Conservation (phyloP, 2,797 vertebrate genomes). For the Bucorvus abyssinicus region DNA sequence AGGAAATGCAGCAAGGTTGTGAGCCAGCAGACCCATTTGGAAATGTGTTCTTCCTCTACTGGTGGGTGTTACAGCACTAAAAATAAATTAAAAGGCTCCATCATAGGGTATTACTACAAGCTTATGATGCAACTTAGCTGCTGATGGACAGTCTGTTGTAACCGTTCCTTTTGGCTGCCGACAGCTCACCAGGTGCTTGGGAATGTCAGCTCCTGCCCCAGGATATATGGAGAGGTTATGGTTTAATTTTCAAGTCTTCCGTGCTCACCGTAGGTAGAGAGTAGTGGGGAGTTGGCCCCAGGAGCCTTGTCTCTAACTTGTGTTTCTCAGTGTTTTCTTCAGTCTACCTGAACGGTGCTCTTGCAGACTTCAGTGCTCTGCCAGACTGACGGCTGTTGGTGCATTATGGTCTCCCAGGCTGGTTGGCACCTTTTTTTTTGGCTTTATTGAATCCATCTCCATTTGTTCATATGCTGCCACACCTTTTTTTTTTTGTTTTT, state of each 20-base stretch:
- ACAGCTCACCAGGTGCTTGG: slow-evolving; percentile 41
- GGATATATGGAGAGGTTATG: slow-evolving; percentile 1
- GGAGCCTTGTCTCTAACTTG: background rate
- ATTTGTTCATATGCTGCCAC: background rate
- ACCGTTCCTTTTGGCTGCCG: slow-evolving; percentile 4
- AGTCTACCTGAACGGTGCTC: background rate
- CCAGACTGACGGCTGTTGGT: background rate
- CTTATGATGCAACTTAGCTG: slow-evolving; percentile 41
- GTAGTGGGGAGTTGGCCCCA: background rate
- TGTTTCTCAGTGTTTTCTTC: background rate
- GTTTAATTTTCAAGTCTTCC: slow-evolving; percentile 7
- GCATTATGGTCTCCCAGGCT: background rate
- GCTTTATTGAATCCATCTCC: background rate
- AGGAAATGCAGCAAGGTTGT: background rate
- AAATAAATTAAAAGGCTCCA: slow-evolving; percentile 57
- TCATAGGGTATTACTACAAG: slow-evolving; percentile 15
- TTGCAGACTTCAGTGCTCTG: background rate
- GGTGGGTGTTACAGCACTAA: slow-evolving; percentile 41
- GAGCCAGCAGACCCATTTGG: slow-evolving; percentile 41
- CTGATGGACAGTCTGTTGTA: slow-evolving; percentile 16
- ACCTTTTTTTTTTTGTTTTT: background rate
- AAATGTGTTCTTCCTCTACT: background rate
- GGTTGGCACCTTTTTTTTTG: background rate
- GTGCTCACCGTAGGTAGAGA: background rate
- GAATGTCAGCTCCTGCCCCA: slow-evolving; percentile 23